Evolutionary conservation across 92 coral and sea anemone genomes (phyloP).

Genomic region (Parazoanthus atlanticus): DNA sequence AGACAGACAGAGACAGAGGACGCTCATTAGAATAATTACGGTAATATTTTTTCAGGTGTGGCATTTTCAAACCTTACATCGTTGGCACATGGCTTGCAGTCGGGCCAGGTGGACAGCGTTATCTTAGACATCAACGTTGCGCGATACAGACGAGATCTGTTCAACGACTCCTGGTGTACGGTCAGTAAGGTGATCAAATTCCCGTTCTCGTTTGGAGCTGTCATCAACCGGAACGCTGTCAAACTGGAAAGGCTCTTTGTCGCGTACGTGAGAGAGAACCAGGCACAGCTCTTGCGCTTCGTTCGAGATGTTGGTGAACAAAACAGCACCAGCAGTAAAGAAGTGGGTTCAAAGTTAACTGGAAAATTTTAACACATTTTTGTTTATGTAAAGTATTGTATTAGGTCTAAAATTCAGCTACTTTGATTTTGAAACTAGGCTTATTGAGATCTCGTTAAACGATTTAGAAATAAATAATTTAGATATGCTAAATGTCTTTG

Average conservation of each 20-base stretch:
- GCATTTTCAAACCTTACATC: background rate
- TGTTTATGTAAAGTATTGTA: no score
- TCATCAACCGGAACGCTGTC: background rate
- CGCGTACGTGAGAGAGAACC: background rate
- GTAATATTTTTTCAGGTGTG: background rate
- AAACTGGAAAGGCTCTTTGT: background rate
- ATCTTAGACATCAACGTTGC: background rate
- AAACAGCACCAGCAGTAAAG: background rate
- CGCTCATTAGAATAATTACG: no score
- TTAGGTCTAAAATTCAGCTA: no score
- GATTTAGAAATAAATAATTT: no score
- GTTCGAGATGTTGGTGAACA: no score
- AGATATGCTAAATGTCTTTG: no score
- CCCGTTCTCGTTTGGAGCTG: background rate
- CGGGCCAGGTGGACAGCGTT: background rate
- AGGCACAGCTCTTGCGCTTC: background rate
- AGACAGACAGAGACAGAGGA: no score
- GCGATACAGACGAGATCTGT: background rate
- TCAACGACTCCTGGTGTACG: slow-evolving; percentile 2
- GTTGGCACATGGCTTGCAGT: background rate
- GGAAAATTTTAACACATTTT: no score
- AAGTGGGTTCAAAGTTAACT: background rate
- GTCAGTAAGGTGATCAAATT: background rate
- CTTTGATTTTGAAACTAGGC: no score
- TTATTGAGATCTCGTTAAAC: no score